These are phyloP conservation scores for Eledona agricola DNA, from an alignment of 2,888 invertebrate species.

Conservation along the genomic window DNA sequence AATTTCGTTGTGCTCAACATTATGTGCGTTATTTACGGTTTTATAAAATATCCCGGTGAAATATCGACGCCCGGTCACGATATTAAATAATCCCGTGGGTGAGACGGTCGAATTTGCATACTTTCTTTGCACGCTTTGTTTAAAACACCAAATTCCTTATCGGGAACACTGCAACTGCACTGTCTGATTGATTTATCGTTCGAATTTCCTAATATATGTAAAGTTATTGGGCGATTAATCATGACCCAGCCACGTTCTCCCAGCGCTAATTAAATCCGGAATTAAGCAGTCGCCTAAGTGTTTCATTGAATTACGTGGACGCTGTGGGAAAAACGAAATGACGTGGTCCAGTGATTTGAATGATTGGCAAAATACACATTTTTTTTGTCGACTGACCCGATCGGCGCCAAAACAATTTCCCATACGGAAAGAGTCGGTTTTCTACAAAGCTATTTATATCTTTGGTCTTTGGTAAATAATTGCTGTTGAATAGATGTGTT, in stretches of 20 bases:
- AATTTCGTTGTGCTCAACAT: conserved; percentile 42
- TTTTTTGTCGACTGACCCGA: no score
- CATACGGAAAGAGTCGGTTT: no score
- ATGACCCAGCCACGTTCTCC: conserved; percentile 8
- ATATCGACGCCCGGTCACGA: conserved; percentile 34
- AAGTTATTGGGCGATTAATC: conserved; percentile 13
- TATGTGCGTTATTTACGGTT: conserved; percentile 42
- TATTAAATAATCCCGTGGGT: conserved; percentile 36
- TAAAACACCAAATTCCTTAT: conserved; percentile 22
- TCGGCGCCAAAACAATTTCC: no score
- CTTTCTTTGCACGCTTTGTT: conserved; percentile 24
- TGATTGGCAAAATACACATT: no score
- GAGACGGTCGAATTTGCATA: no score
- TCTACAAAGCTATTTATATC: no score
- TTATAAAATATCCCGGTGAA: conserved; percentile 40
- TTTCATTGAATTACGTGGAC: conserved; percentile 18
- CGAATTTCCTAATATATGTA: conserved; percentile 13
- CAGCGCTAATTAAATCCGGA: conserved; percentile 10
- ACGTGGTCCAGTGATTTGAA: no score
- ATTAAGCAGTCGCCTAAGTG: conserved; percentile 11
- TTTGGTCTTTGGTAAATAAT: no score
- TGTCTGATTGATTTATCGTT: conserved; percentile 11
- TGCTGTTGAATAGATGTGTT: no score
- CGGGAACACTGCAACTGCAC: background rate
- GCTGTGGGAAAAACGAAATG: no score